Percentiles rank a stretch among this genome's conserved stretches.
These are phyloP conservation scores for Colletes collaris DNA, from an alignment of 2,888 invertebrate species.

Conservation along the genomic window DNA sequence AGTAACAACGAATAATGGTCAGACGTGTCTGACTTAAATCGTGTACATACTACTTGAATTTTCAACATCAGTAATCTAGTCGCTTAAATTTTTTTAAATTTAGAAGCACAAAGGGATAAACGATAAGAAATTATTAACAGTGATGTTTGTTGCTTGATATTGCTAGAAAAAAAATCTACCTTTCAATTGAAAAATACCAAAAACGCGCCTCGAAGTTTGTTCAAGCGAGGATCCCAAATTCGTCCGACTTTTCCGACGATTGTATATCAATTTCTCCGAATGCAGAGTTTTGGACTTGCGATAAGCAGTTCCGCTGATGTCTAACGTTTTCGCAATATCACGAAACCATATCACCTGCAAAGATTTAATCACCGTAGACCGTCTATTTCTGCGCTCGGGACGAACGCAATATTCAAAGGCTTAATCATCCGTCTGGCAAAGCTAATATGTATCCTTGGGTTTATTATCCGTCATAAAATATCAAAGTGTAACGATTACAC, in stretches of 20 bases:
- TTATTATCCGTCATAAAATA: slow-evolving; percentile 41
- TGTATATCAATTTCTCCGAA: neutral
- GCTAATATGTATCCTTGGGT: slow-evolving; percentile 44
- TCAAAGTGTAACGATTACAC: slow-evolving; percentile 43
- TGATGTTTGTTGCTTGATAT: too few species aligned
- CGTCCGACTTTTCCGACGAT: neutral
- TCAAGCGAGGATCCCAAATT: too few species aligned
- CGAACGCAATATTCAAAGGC: slow-evolving; percentile 38
- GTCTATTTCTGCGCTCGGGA: slow-evolving; percentile 10
- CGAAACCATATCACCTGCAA: slow-evolving; percentile 9
- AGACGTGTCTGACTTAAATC: too few species aligned
- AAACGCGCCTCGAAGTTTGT: too few species aligned
- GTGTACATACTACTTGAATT: too few species aligned
- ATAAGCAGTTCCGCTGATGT: neutral
- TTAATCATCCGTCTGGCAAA: slow-evolving; percentile 49
- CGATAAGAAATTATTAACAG: too few species aligned
- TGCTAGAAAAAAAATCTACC: too few species aligned
- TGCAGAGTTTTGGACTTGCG: slow-evolving; percentile 6
- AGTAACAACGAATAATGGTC: too few species aligned
- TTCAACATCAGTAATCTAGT: too few species aligned
- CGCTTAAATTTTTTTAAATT: too few species aligned
- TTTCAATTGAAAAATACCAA: too few species aligned
- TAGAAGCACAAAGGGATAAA: too few species aligned
- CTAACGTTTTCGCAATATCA: slow-evolving; percentile 22
- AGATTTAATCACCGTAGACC: slow-evolving; percentile 25